Evolutionary conservation across 2,113 vertebrate genomes (phyloP).

Genomic region (Ursus arctos): DNA sequence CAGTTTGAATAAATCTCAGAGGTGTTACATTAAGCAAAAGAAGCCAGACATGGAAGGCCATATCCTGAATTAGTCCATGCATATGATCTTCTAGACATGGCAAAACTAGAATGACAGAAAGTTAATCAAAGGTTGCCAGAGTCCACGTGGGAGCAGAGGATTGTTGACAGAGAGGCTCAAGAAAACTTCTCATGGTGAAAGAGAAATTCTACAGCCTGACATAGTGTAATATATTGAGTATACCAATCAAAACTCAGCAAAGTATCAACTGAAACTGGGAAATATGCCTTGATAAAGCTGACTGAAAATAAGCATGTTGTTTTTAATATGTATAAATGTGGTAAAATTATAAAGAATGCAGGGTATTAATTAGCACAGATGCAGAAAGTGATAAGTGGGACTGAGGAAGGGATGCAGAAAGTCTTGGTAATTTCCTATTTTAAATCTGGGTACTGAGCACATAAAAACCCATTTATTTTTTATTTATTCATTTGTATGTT

Average conservation of each 20-base stretch:
- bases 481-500: not conserved
- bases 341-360: not conserved
- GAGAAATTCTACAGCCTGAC: not conserved
- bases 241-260: conserved; percentile 29
- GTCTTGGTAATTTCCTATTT: not conserved
- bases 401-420: not conserved
- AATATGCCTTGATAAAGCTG: not conserved
- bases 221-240: not conserved
- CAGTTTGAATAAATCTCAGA: not conserved
- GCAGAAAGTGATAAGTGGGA: not conserved
- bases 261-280: not conserved
- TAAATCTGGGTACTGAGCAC: not conserved
- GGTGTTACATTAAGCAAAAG: not conserved
- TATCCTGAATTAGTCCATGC: not conserved
- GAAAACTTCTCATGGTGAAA: not conserved
- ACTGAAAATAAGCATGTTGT: not conserved
- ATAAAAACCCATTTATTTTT: not conserved
- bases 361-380: not conserved
- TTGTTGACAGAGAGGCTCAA: not conserved
- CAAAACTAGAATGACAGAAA: not conserved
- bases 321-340: not conserved
- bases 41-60: not conserved
- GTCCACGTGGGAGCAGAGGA: not conserved
- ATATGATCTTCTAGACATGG: not conserved
- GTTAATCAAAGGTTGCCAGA: not conserved